A percentile compares a stretch with the other conserved stretches of the same genome.
Evolutionary conservation across 2,888 invertebrate genomes (phyloP).

Genomic region (Lissonota sp.): DNA sequence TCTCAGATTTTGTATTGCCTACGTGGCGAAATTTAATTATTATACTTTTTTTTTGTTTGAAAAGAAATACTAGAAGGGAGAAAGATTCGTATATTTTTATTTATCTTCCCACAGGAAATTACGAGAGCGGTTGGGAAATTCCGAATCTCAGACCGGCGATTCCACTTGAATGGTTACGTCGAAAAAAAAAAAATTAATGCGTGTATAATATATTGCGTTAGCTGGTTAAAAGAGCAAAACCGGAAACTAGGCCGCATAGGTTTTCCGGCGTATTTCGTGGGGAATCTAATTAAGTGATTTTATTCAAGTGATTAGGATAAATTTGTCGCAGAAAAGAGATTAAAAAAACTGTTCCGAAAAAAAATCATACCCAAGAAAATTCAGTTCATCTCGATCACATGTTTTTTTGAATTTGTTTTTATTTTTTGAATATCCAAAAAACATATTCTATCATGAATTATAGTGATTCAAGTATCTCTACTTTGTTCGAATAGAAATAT

Average conservation of each 20-base stretch:
- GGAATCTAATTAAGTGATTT: conserved; percentile 66
- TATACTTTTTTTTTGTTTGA: no score
- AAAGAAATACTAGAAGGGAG: no score
- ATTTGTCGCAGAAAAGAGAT: conserved; percentile 2
- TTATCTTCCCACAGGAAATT: conserved; percentile 26
- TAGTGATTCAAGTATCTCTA: no score
- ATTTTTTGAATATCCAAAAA: no score
- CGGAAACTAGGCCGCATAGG: conserved; percentile 72
- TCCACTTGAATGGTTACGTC: conserved; percentile 1
- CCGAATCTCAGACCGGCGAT: conserved; percentile 48
- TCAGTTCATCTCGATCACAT: no score
- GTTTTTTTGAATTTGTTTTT: no score
- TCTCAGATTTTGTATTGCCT: no score
- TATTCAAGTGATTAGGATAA: conserved; percentile 46
- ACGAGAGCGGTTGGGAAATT: conserved; percentile 51
- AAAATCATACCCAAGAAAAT: neutral
- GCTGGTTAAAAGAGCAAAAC: neutral
- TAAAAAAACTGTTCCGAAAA: neutral
- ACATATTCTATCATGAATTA: no score
- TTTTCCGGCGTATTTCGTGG: conserved; percentile 66
- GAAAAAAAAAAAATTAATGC: conserved; percentile 17
- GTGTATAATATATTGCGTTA: neutral
- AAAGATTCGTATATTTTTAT: neutral
- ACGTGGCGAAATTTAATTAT: no score
- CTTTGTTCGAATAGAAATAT: no score